These are phyloP conservation scores for Grammomys dolichurus DNA, from an alignment of 2,113 vertebrate genomes.

Conservation along the genomic window DNA sequence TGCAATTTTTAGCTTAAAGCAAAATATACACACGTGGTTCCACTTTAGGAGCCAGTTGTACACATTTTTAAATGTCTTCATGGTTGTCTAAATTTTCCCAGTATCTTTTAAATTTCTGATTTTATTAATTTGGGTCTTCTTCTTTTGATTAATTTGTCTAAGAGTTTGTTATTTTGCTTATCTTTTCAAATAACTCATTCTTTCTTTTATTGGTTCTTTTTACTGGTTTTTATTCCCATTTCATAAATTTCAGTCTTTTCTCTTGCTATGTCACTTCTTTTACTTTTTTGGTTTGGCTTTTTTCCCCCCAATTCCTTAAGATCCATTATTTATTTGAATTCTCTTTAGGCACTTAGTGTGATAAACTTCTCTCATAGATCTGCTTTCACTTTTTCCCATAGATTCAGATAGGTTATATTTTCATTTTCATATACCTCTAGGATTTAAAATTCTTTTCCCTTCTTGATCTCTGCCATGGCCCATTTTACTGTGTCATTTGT, in stretches of 20 bases:
- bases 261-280: not conserved
- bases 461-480: not conserved
- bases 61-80: not conserved
- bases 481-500: not conserved
- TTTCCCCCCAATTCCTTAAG: not conserved
- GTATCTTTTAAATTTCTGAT: not conserved
- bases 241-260: not conserved
- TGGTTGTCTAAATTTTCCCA: not conserved
- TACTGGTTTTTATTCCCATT: not conserved
- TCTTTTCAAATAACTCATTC: not conserved
- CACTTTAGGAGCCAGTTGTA: not conserved
- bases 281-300: not conserved
- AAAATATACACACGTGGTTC: too few relatives aligned
- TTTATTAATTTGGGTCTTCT: not conserved
- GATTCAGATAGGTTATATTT: not conserved
- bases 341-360: not conserved
- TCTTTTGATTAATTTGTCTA: not conserved
- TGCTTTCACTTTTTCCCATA: not conserved
- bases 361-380: not conserved
- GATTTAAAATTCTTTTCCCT: not conserved
- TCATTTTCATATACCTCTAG: not conserved
- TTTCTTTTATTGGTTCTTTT: not conserved
- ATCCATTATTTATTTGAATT: not conserved
- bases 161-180: not conserved
- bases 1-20: not conserved